A percentile compares a stretch with the other conserved stretches of the same genome.
phyloP scores from a whole-genome alignment of 2,113 vertebrate species.

The Amblyornis subalaris region DNA sequence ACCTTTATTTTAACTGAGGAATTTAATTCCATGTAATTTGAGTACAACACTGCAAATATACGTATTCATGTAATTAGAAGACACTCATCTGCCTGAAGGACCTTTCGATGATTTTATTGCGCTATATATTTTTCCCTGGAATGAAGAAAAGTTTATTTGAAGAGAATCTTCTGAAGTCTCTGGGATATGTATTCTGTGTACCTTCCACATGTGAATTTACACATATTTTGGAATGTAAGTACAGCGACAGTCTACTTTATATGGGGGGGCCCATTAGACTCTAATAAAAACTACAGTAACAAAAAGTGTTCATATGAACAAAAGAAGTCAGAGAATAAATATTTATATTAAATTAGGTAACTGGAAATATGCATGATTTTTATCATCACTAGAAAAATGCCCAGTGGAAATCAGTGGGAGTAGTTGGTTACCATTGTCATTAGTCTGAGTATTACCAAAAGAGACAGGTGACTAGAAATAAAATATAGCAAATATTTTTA shows the following conservation, averaged over 20 bases:
- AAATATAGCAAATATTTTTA: slow-evolving; percentile 45
- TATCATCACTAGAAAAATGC: slow-evolving; percentile 17
- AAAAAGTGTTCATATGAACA: neutral
- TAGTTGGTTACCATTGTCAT: slow-evolving; percentile 13
- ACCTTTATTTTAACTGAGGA: neutral
- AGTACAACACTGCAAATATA: neutral
- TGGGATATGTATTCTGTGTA: neutral
- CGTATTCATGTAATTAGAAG: neutral
- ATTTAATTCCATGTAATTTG: neutral
- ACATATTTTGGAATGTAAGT: neutral
- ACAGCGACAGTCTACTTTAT: neutral
- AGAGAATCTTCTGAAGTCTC: neutral
- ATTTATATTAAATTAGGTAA: neutral
- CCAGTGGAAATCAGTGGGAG: slow-evolving; percentile 24
- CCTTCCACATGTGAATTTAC: neutral
- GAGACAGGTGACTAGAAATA: slow-evolving; percentile 16
- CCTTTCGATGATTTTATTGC: neutral
- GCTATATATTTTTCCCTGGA: neutral
- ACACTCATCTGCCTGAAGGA: neutral
- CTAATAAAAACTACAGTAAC: neutral
- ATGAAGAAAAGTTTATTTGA: neutral
- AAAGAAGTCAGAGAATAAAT: neutral
- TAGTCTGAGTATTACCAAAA: slow-evolving; percentile 47
- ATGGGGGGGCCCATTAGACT: neutral
- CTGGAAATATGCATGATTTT: slow-evolving; percentile 9